Evolutionary conservation across 30 jellyfish, hydroid and myxozoan genomes (phyloP).

Genomic region (Hydractinia echinata): DNA sequence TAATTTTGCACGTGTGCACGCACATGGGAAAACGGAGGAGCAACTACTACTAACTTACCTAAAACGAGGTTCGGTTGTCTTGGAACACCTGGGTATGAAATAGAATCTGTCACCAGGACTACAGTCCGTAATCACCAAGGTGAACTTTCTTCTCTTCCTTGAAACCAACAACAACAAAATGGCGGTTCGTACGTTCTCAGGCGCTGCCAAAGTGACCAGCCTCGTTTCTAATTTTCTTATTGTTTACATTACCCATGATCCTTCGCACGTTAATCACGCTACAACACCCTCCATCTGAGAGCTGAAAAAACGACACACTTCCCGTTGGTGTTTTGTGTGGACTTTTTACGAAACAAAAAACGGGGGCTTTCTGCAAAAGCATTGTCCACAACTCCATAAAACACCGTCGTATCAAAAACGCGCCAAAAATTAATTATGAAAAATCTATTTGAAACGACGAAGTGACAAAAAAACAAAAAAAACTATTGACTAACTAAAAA

Average conservation of each 20-base stretch:
- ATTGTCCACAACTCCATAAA: no score
- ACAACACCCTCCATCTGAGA: no score
- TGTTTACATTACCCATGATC: slow-evolving; percentile 7
- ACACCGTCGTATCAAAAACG: no score
- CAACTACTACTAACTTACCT: slow-evolving; percentile 12
- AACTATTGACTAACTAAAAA: no score
- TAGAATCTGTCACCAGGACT: slow-evolving; percentile 99
- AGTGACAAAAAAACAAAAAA: no score
- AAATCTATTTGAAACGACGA: no score
- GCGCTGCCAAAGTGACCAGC: slow-evolving; percentile 26
- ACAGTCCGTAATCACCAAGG: slow-evolving; percentile 98
- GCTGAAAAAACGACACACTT: no score
- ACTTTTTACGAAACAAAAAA: no score
- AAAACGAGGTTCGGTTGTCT: neutral
- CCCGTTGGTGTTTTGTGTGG: no score
- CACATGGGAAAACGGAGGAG: neutral
- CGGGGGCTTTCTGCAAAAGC: no score
- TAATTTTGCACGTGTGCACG: neutral
- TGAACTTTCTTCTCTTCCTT: slow-evolving; percentile 75
- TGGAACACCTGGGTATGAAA: slow-evolving; percentile 77
- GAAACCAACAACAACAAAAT: slow-evolving; percentile 53
- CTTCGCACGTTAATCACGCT: neutral
- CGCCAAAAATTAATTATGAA: no score
- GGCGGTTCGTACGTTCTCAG: slow-evolving; percentile 21
- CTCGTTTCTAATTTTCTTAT: slow-evolving; percentile 13